A percentile compares a stretch with the other conserved stretches of the same genome.
Conservation (phyloP, 2,888 invertebrate genomes). For the Aphidoletes aphidimyza region DNA sequence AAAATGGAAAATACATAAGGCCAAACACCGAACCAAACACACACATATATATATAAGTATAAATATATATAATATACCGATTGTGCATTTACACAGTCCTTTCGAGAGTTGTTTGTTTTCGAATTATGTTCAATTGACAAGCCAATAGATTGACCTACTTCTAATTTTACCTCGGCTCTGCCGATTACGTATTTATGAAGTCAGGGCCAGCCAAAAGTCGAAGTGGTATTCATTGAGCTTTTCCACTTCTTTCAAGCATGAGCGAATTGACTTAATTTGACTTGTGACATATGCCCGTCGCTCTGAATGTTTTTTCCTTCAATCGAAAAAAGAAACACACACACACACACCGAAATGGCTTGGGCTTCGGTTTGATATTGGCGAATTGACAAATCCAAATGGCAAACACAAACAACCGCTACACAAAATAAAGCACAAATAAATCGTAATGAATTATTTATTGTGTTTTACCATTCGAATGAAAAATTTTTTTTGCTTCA, state of each 20-base stretch:
- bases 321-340: too few species aligned
- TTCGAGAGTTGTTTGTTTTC: not conserved
- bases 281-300: constrained; percentile 35
- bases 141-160: constrained; percentile 34
- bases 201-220: not conserved
- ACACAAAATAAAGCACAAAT: not conserved
- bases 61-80: not conserved
- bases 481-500: not conserved
- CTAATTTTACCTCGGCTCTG: not conserved
- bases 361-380: not conserved
- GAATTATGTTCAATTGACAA: constrained; percentile 25
- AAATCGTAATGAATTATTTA: constrained; percentile 27
- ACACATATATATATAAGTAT: not conserved
- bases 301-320: not conserved
- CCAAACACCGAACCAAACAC: not conserved
- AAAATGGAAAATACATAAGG: constrained; percentile 36
- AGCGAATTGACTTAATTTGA: constrained; percentile 47
- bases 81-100: too few species aligned
- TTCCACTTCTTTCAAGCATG: constrained; percentile 21
- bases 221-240: too few species aligned
- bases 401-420: not conserved
- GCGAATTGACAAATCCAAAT: constrained; percentile 4
- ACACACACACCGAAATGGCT: too few species aligned
- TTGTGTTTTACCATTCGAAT: not conserved
- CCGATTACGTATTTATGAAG: constrained; percentile 32